Evolutionary conservation across 2,888 invertebrate species (phyloP).

Genomic region (Drosophila cracens): DNA sequence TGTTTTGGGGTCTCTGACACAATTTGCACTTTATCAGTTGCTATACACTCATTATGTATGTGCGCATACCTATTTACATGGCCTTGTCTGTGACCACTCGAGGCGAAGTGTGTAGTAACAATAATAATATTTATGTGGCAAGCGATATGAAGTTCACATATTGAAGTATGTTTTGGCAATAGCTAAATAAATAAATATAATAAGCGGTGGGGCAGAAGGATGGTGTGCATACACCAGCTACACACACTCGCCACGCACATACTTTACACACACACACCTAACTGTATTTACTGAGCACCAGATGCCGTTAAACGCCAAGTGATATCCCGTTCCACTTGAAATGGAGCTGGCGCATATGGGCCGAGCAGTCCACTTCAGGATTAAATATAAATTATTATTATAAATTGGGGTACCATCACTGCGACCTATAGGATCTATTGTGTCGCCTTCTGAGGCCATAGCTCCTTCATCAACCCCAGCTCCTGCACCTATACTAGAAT

Average conservation of each 20-base stretch:
- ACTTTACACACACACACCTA: not conserved
- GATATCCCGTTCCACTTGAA: conserved; percentile 26
- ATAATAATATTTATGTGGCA: conserved; percentile 77
- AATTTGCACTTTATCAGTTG: conserved; percentile 61
- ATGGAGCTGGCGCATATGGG: conserved; percentile 45
- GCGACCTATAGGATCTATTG: too few species aligned
- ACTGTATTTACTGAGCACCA: conserved; percentile 5
- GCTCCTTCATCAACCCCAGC: too few species aligned
- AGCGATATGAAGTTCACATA: conserved; percentile 67
- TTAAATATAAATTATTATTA: not conserved
- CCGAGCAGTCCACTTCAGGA: not conserved
- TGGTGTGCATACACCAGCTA: conserved; percentile 19
- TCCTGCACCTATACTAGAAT: too few species aligned
- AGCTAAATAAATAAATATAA: conserved; percentile 71
- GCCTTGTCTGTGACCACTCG: conserved; percentile 6
- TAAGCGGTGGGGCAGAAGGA: conserved; percentile 28
- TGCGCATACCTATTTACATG: conserved; percentile 32
- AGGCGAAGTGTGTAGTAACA: conserved; percentile 54
- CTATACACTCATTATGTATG: conserved; percentile 4
- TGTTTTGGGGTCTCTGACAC: conserved; percentile 48
- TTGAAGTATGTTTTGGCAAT: conserved; percentile 59
- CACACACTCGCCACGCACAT: conserved; percentile 13
- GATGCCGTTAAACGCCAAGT: conserved; percentile 46
- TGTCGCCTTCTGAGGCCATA: too few species aligned
- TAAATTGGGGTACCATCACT: not conserved